Conservation (phyloP, 2,888 invertebrate species). For the Sinhomidia bicolor region DNA sequence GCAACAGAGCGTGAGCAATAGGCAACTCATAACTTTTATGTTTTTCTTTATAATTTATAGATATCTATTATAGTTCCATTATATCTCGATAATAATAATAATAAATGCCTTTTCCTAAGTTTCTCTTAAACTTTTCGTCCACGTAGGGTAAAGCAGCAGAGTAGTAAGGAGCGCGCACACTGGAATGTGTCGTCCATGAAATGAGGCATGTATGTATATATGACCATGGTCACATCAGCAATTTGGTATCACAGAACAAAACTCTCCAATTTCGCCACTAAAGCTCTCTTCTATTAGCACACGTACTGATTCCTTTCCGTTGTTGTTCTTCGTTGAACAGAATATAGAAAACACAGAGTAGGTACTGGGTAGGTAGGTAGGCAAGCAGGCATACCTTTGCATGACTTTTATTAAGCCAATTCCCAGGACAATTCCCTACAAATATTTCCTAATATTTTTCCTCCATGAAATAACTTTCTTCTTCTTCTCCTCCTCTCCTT, state of each 20-base stretch:
- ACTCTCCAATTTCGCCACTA: neutral
- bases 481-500: neutral
- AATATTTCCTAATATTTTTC: constrained; percentile 74
- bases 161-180: too few relatives aligned
- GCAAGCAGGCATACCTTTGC: constrained; percentile 9
- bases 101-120: constrained; percentile 47
- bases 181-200: constrained; percentile 61
- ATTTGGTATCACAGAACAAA: too few relatives aligned
- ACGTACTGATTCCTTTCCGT: neutral
- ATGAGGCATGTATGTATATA: constrained; percentile 47
- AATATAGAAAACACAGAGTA: neutral
- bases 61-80: constrained; percentile 40
- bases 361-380: too few relatives aligned
- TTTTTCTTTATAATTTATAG: constrained; percentile 9
- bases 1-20: neutral
- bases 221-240: neutral
- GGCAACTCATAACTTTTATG: neutral
- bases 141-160: too few relatives aligned
- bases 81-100: constrained; percentile 54
- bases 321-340: neutral
- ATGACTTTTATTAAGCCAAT: constrained; percentile 73
- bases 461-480: constrained; percentile 67
- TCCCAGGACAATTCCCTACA: constrained; percentile 69
- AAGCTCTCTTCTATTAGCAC: constrained; percentile 42
- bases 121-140: constrained; percentile 22